phyloP scores from a whole-genome alignment of 2,888 invertebrate genomes.

The Fabriciana adippe region DNA sequence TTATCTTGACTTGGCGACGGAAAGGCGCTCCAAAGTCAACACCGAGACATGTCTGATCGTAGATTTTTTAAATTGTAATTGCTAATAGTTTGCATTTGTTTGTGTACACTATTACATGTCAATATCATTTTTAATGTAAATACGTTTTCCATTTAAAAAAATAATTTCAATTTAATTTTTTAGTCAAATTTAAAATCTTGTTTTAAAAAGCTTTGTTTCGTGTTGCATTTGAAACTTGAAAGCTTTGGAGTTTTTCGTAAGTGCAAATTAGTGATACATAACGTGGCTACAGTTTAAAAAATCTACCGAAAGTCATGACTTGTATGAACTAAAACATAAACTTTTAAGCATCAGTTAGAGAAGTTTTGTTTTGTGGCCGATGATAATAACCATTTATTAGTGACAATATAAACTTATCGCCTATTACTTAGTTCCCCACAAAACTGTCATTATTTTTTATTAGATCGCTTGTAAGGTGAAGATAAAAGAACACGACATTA shows the following conservation, averaged over 20 bases:
- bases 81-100: slow-evolving; percentile 25
- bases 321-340: slow-evolving; percentile 6
- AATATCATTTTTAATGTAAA: too few relatives aligned
- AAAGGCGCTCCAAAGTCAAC: slow-evolving; percentile 52
- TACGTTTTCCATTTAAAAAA: too few relatives aligned
- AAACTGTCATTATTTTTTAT: slow-evolving; percentile 31
- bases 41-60: slow-evolving; percentile 38
- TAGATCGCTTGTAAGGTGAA: slow-evolving; percentile 27
- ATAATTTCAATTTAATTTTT: too few relatives aligned
- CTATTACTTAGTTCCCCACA: slow-evolving; percentile 22
- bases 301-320: not conserved
- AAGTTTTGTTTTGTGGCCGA: slow-evolving; percentile 16
- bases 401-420: slow-evolving; percentile 23
- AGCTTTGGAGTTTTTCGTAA: not conserved
- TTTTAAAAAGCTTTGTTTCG: not conserved
- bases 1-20: slow-evolving; percentile 47
- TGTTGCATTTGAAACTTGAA: not conserved
- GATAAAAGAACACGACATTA: slow-evolving; percentile 35
- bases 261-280: not conserved
- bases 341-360: slow-evolving; percentile 3
- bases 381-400: slow-evolving; percentile 25
- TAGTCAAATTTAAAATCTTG: too few relatives aligned
- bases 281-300: not conserved
- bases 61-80: slow-evolving; percentile 27
- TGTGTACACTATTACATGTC: not conserved